Conservation (phyloP, 2,113 vertebrate species). For the Psophia crepitans region DNA sequence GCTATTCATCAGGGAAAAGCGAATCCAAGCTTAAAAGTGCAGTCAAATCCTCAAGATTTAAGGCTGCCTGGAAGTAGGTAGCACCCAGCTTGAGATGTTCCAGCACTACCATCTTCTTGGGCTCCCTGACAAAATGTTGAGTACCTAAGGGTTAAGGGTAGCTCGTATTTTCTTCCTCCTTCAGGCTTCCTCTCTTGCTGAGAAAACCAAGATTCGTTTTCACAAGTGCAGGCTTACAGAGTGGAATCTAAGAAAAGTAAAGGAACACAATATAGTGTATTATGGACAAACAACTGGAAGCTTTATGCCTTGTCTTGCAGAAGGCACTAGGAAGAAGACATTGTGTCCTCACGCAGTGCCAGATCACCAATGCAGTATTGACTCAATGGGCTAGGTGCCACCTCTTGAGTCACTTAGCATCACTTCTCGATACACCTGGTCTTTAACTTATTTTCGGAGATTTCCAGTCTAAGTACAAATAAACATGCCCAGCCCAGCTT, state of each 20-base stretch:
- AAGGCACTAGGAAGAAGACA: neutral
- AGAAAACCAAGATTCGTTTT: neutral
- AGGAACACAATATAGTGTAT: neutral
- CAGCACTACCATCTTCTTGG: neutral
- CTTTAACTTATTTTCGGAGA: constrained; percentile 46
- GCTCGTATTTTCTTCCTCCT: neutral
- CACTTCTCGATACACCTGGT: constrained; percentile 27
- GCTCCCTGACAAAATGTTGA: neutral
- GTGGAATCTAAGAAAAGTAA: neutral
- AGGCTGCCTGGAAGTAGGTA: neutral
- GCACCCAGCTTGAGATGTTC: neutral
- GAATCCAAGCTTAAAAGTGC: neutral
- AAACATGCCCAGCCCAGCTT: constrained; percentile 38
- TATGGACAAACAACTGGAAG: neutral
- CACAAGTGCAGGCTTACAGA: neutral
- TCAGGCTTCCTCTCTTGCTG: neutral
- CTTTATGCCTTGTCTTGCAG: neutral
- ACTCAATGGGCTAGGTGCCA: constrained; percentile 22
- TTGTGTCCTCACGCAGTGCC: neutral
- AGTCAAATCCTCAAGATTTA: neutral
- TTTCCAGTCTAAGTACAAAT: constrained; percentile 47
- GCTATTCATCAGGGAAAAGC: neutral
- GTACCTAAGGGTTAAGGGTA: neutral
- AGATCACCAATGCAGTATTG: neutral
- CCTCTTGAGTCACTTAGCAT: constrained; percentile 43